These are phyloP conservation scores for Choristoneura fumiferana DNA, from an alignment of 1,140 invertebrate genomes.

Conservation along the genomic window DNA sequence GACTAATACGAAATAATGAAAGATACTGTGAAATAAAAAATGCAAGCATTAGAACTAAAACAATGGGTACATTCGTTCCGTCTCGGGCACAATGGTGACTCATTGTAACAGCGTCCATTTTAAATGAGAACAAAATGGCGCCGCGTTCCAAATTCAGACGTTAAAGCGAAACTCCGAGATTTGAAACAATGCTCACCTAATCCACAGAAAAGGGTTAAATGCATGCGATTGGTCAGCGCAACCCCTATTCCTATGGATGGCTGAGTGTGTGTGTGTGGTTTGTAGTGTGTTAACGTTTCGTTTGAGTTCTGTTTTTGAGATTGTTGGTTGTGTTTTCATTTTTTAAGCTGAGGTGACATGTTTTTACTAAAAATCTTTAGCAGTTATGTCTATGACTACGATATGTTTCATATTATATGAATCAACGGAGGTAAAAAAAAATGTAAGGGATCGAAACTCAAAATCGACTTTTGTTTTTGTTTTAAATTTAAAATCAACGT, in stretches of 20 bases:
- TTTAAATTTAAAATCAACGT: no score
- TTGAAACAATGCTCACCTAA: slow-evolving; percentile 72
- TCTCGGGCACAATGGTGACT: slow-evolving; percentile 60
- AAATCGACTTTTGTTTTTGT: no score
- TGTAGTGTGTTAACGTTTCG: slow-evolving; percentile 21
- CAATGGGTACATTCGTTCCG: slow-evolving; percentile 62
- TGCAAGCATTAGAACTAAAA: slow-evolving; percentile 53
- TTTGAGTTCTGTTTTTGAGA: no score
- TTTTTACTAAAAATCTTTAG: no score
- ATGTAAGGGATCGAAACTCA: no score
- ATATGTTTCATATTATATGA: no score
- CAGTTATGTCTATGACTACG: no score
- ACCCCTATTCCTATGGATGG: slow-evolving; percentile 39
- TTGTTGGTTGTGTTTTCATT: no score
- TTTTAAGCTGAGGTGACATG: no score
- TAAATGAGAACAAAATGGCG: slow-evolving; percentile 75
- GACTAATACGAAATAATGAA: slow-evolving; percentile 3
- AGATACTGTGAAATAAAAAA: slow-evolving; percentile 25
- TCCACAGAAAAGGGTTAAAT: slow-evolving; percentile 70
- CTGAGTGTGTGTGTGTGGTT: slow-evolving; percentile 24
- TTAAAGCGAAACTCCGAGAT: slow-evolving; percentile 43
- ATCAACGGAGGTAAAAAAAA: no score
- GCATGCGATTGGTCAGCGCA: slow-evolving; percentile 71
- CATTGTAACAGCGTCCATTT: slow-evolving; percentile 75
- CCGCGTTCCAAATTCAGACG: slow-evolving; percentile 63